Base-by-base conservation (phyloP, 2,888 invertebrate species). In the Timema cristinae region DNA sequence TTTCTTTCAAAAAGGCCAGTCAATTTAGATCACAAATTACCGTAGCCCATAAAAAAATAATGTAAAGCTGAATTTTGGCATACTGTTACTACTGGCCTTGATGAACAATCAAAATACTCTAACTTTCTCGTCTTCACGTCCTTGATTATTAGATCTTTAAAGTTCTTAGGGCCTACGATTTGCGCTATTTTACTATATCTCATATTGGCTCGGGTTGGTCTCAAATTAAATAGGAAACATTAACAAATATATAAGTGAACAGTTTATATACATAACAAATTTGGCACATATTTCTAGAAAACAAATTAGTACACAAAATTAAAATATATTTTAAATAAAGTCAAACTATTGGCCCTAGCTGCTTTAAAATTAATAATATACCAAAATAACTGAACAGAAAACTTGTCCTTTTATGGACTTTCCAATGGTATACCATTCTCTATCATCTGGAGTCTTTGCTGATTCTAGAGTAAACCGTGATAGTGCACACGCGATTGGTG, bases 161-260 rank as follows among this genome's bases (percentile, higher is more conserved):
- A 32, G 32, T 32, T 32, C 32, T 32, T 32, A 32, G 32, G 4
- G 1, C 32, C 32, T 32, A 32, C 32, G 32, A 32, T 32, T 32
- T 32, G 32, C 32, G 32, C 32, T 32, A 32, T 32, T 32, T 32
- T 32, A 32, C 32, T 32, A 1, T 32, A 56, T 56, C 56, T 56
- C 56, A 56, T 56, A 8, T 56, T 13, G 7, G 56, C 56, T 10
- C 7, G n/a, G n/a, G n/a, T 7, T 56, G 9, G 56, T 56, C 56
- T 56, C 56, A 56, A 56, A 56, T 56, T 56, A 56, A 56, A 56
- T 5, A 56, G 56, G 9, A 56, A 56, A 56, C 56, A 7, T 56
- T 8, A 7, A 7, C 11, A 56, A 56, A 56, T 16, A 56, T 6
- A 56, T 2, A 7, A 16, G 15, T 11, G 56, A 6, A 4, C 56